Base-by-base conservation (phyloP, 2,888 invertebrate species). In the Anthophora plumipes region DNA sequence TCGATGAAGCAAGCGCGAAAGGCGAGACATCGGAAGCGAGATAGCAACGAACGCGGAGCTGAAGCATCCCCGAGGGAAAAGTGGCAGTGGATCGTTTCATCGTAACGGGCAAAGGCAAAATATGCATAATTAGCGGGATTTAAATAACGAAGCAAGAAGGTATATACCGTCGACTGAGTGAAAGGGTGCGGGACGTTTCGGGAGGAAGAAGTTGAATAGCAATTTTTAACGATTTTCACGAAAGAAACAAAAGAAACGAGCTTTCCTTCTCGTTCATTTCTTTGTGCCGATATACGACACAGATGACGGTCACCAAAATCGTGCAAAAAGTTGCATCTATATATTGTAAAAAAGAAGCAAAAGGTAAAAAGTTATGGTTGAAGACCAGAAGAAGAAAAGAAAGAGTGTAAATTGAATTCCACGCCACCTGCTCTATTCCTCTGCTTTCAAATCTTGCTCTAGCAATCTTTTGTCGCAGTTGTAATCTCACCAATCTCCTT, bases 51-150 rank as follows among this genome's bases (percentile, higher is more conserved):
- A 66, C 59, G 61, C 22, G 64, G 55, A 68, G 52, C n/a, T 43
- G 55, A 48, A 60, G 60, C 67, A 41, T 55, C 43, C 39, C 61
- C 57, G 0, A 60, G 37, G 50, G 39, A 69, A 59, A 52, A 68
- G 70, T 60, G 48, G 9, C 37, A 7, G 54, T 60, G 75, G 70
- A 73, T 61, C 74, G 79, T 78, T 87, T 82, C 82, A 83, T 86
- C 76, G 82, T 70, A 69, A 79, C 73, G 31, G 74, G 76, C 68
- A 70, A 82, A 82, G 55, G 78, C 79, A 70, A 80, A 80, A 84
- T 86, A 80, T 82, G 83, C 86, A 83, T 89, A 88, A 88, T 89
- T 89, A 87, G 82, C 69, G 71, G 50, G 64, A 78, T 61, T 85
- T 85, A 84, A 72, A 84, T 87, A 88, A 87, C 77, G 81, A 81